Conservation (phyloP, 2,888 invertebrate species). For the Meandrusa payeni region DNA sequence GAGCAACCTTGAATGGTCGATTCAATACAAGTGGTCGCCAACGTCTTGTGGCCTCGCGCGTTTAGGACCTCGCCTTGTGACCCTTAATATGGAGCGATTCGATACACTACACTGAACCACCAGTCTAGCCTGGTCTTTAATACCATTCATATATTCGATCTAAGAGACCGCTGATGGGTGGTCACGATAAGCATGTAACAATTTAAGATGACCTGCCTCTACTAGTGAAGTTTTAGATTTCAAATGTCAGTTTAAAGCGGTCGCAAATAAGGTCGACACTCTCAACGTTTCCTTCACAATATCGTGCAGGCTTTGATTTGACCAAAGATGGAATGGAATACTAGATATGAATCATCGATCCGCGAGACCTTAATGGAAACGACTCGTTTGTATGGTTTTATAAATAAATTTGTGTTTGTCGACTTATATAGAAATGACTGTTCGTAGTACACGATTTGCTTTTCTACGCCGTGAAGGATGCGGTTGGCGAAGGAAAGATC, state of each 20-base stretch:
- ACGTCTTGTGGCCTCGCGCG: conserved; percentile 28
- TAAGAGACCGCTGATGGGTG: conserved; percentile 10
- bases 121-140: conserved; percentile 31
- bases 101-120: conserved; percentile 33
- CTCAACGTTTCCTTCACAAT: conserved; percentile 41
- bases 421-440: conserved; percentile 16
- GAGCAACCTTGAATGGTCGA: conserved; percentile 28
- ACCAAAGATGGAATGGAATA: conserved; percentile 50
- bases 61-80: conserved; percentile 45
- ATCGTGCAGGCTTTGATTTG: conserved; percentile 47
- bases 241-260: conserved; percentile 27
- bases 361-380: conserved; percentile 29
- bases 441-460: no score
- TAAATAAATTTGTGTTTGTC: conserved; percentile 15
- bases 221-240: not conserved
- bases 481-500: no score
- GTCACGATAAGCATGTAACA: conserved; percentile 16
- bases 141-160: conserved; percentile 29
- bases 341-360: conserved; percentile 45
- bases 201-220: conserved; percentile 31
- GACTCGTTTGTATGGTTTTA: conserved; percentile 15
- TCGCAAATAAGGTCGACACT: conserved; percentile 39
- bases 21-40: conserved; percentile 25
- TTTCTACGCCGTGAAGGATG: no score
- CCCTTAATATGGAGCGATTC: conserved; percentile 50